These are phyloP conservation scores for Cotesia glomerata DNA, from an alignment of 1,140 invertebrate species.

Conservation along the genomic window DNA sequence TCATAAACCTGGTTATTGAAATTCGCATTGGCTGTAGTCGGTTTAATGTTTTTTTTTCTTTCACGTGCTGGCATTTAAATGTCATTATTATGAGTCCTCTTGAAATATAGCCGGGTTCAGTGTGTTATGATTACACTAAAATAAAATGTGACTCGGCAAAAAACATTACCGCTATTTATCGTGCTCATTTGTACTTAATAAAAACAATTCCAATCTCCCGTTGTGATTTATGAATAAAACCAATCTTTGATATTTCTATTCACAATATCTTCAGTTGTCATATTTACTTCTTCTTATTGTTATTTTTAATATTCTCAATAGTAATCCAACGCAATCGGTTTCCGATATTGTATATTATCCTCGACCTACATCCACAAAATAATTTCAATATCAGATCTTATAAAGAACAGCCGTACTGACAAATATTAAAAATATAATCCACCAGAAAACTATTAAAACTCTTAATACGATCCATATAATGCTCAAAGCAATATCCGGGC, in stretches of 20 bases:
- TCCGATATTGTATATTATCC: too few relatives aligned
- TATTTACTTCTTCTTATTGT: background rate
- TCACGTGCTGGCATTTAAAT: slow-evolving; percentile 24
- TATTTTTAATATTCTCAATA: background rate
- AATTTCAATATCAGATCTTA: too few relatives aligned
- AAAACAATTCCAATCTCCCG: background rate
- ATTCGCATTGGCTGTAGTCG: background rate
- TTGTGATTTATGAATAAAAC: background rate
- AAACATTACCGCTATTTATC: background rate
- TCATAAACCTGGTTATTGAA: background rate
- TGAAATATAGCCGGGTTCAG: background rate
- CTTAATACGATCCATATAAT: too few relatives aligned
- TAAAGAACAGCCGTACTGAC: too few relatives aligned
- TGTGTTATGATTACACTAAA: background rate
- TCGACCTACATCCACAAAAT: too few relatives aligned
- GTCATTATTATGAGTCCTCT: slow-evolving; percentile 9
- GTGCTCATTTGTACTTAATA: background rate
- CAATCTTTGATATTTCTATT: background rate
- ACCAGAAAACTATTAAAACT: too few relatives aligned
- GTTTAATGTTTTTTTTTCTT: background rate
- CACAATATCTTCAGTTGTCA: background rate
- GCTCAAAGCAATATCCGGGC: too few relatives aligned
- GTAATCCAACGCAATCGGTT: too few relatives aligned
- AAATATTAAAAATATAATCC: too few relatives aligned
- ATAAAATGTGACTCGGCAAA: background rate